Evolutionary conservation across 30 jellyfish, hydroid and myxozoan species (phyloP).

Genomic region (Turritopsis rubra): DNA sequence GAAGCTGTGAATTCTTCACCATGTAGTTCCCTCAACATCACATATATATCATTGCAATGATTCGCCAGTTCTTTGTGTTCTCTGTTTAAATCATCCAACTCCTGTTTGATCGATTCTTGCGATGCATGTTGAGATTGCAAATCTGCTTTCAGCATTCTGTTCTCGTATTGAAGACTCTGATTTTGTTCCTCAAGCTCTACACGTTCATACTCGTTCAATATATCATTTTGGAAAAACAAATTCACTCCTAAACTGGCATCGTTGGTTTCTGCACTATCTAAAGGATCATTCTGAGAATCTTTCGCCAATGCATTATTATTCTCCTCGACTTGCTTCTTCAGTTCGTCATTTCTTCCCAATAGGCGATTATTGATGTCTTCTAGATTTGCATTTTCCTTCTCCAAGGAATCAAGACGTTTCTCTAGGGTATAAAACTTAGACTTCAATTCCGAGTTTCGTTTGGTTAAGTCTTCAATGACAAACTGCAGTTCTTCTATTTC

Average conservation of each 20-base stretch:
- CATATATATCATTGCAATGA: neutral
- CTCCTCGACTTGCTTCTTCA: constrained; percentile 19
- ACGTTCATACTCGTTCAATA: neutral
- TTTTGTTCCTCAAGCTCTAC: constrained; percentile 18
- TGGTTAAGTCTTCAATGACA: constrained; percentile 17
- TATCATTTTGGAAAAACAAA: neutral
- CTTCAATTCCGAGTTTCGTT: constrained; percentile 4
- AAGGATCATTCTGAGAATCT: neutral
- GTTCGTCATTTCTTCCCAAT: neutral
- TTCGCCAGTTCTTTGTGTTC: neutral
- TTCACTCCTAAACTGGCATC: constrained; percentile 1
- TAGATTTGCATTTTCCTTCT: neutral
- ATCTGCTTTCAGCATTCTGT: constrained; percentile 10
- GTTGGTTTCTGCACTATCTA: constrained; percentile 9
- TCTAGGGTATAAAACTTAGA: neutral
- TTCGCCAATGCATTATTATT: neutral
- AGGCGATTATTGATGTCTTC: constrained; percentile 12
- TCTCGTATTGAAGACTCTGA: neutral
- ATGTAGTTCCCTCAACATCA: neutral
- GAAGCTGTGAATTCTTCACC: neutral
- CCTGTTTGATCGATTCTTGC: neutral
- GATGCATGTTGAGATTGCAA: neutral
- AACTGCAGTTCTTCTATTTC: constrained; percentile 18
- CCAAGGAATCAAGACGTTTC: neutral
- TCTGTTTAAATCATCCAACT: neutral